Conservation (phyloP, 2,797 vertebrate genomes). For the Anguilla megastoma region DNA sequence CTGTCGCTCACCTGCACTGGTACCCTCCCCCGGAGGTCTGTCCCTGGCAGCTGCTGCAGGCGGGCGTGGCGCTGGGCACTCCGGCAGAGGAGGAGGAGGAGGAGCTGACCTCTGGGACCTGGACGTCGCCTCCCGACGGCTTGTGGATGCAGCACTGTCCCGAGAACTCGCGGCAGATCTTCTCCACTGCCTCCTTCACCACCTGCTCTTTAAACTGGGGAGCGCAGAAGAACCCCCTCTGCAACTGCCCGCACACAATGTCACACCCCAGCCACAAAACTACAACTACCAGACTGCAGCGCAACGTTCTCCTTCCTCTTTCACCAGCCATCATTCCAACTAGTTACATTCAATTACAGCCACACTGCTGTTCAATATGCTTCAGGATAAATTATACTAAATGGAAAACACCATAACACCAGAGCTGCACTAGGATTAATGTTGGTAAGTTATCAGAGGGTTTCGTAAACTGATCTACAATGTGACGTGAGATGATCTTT, state of each 20-base stretch:
- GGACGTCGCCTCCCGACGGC: slow-evolving; percentile 53
- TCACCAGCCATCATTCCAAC: too few species aligned
- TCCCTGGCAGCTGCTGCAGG: slow-evolving; percentile 87
- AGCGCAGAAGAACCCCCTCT: not conserved
- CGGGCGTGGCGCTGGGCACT: slow-evolving; percentile 82
- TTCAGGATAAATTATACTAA: too few species aligned
- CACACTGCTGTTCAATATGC: too few species aligned
- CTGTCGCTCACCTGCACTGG: slow-evolving; percentile 85
- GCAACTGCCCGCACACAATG: not conserved
- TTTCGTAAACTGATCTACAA: not conserved
- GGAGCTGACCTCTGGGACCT: slow-evolving; percentile 59
- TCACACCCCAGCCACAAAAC: not conserved
- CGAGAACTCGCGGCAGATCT: slow-evolving; percentile 88
- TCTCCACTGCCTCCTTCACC: slow-evolving; percentile 92
- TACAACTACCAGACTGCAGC: too few species aligned
- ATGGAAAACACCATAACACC: not conserved
- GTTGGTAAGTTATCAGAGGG: not conserved
- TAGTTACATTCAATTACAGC: too few species aligned
- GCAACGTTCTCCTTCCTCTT: too few species aligned
- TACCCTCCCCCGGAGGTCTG: slow-evolving; percentile 90
- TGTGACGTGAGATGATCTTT: not conserved
- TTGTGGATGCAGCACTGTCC: slow-evolving; percentile 84
- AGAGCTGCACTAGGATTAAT: not conserved
- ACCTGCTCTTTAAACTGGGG: slow-evolving; percentile 92
- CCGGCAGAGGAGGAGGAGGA: slow-evolving; percentile 53